Conservation (phyloP, 2,888 invertebrate species). For the Zootermopsis nevadensis region DNA sequence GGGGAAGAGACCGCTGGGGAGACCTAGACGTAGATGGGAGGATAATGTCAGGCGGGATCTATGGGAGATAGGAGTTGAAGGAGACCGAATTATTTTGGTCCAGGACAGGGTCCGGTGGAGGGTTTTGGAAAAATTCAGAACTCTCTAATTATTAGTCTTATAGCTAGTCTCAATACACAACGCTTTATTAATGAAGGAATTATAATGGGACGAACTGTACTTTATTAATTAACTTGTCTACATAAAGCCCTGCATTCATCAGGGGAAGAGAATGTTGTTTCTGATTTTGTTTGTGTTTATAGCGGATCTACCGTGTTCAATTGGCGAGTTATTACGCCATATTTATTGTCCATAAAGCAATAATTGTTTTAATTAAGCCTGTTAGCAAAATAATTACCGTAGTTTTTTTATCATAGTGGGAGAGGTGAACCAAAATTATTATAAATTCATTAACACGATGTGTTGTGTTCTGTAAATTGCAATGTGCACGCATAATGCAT, state of each 20-base stretch:
- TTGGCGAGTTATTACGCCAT: not conserved
- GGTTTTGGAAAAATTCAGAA: not conserved
- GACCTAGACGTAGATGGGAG: no score
- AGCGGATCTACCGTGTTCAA: not conserved
- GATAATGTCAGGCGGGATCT: no score
- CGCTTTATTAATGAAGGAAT: not conserved
- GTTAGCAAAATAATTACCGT: not conserved
- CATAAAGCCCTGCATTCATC: not conserved
- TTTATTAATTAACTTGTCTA: not conserved
- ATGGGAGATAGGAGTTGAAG: no score
- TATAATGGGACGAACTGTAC: not conserved
- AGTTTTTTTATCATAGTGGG: not conserved
- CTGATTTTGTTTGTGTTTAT: not conserved
- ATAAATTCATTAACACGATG: no score
- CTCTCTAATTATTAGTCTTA: not conserved
- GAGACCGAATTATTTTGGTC: no score
- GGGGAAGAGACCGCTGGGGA: no score
- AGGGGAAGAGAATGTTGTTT: not conserved
- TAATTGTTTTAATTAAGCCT: slow-evolving; percentile 18
- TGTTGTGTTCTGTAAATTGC: no score
- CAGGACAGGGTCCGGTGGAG: no score
- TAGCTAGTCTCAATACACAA: not conserved
- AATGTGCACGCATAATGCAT: no score
- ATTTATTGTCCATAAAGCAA: not conserved
- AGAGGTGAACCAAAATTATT: not conserved